Percentiles rank a stretch among this genome's conserved stretches.
phyloP scores from a whole-genome alignment of 2,888 invertebrate genomes.

The Zele albiditarsus region DNA sequence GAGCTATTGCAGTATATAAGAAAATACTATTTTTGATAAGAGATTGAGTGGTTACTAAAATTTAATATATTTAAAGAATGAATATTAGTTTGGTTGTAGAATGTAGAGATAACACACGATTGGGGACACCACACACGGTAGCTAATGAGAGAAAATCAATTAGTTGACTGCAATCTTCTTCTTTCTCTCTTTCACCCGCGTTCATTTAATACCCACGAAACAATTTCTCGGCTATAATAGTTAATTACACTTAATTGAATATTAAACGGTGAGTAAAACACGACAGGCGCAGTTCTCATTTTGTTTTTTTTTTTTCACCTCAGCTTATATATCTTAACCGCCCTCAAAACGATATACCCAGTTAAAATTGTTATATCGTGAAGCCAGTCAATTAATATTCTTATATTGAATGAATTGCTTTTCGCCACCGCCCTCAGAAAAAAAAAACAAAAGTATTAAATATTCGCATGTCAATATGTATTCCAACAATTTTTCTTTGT shows the following conservation, averaged over 20 bases:
- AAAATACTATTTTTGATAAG: background rate
- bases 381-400: conserved; percentile 8
- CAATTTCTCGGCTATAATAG: conserved; percentile 11
- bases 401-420: background rate
- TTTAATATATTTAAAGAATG: background rate
- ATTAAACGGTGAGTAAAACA: background rate
- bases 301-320: background rate
- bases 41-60: background rate
- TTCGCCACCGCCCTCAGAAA: background rate
- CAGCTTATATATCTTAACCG: background rate
- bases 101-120: background rate
- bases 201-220: background rate
- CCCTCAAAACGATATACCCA: background rate
- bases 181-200: background rate
- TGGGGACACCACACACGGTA: background rate
- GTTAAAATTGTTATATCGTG: background rate
- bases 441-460: background rate
- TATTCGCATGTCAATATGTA: too few relatives aligned
- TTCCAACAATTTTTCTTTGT: background rate
- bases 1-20: background rate
- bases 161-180: background rate
- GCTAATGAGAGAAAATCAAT: conserved; percentile 18
- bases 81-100: background rate
- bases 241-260: conserved; percentile 30
- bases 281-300: conserved; percentile 4